Conservation (phyloP, 2,888 invertebrate species). For the Drosophila falleni region DNA sequence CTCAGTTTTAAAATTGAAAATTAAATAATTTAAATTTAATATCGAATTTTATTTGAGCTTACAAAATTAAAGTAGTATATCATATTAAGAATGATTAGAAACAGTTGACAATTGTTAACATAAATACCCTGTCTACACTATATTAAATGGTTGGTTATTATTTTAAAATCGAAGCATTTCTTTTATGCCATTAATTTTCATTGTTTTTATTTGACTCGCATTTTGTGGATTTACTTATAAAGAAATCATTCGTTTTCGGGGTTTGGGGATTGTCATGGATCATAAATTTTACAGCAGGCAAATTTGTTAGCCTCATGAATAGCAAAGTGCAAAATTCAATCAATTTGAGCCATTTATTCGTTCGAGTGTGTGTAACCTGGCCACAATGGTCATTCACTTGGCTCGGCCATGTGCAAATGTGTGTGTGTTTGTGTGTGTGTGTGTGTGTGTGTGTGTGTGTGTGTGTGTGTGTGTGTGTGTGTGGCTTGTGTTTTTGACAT, state of each 20-base stretch:
- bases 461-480: slow-evolving; percentile 30
- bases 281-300: slow-evolving; percentile 65
- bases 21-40: too few species aligned
- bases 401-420: neutral
- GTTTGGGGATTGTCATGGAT: slow-evolving; percentile 44
- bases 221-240: slow-evolving; percentile 17
- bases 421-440: neutral
- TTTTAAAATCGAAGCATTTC: slow-evolving; percentile 5
- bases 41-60: too few species aligned
- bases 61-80: too few species aligned
- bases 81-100: too few species aligned
- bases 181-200: slow-evolving; percentile 26
- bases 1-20: too few species aligned
- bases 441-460: slow-evolving; percentile 13
- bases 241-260: slow-evolving; percentile 15
- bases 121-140: neutral
- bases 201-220: slow-evolving; percentile 30
- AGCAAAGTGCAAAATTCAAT: slow-evolving; percentile 79
- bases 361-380: slow-evolving; percentile 53
- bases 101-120: neutral
- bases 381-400: slow-evolving; percentile 59
- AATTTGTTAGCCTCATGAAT: slow-evolving; percentile 78
- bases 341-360: slow-evolving; percentile 77
- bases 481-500: slow-evolving; percentile 63
- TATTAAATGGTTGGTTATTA: neutral